Conservation (phyloP, 2,888 invertebrate genomes). For the Prostheceraeus crozeri region DNA sequence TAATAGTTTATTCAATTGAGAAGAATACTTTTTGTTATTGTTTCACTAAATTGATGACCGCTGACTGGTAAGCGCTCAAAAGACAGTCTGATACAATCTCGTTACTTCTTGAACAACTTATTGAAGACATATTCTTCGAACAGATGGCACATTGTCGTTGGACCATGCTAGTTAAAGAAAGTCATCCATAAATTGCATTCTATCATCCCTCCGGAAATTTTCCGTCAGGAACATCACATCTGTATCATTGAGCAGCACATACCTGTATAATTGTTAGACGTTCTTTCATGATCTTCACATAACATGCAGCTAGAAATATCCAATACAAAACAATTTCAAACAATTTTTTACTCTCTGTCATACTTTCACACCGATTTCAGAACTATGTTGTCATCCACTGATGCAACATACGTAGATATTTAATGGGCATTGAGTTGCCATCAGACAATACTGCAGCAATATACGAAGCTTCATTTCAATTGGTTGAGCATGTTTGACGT, state of each 20-base stretch:
- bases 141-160: slow-evolving; percentile 20
- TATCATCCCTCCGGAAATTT: slow-evolving; percentile 22
- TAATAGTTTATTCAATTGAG: slow-evolving; percentile 22
- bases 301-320: no score
- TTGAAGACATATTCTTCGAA: slow-evolving; percentile 24
- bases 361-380: no score
- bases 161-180: slow-evolving; percentile 24
- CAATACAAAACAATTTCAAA: no score
- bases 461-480: no score
- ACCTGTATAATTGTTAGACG: neutral
- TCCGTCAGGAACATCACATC: slow-evolving; percentile 22
- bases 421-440: no score
- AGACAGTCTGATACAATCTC: slow-evolving; percentile 11
- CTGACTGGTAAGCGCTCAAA: slow-evolving; percentile 25
- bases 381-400: no score
- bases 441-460: no score
- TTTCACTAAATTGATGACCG: slow-evolving; percentile 24
- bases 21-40: slow-evolving; percentile 26
- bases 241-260: slow-evolving; percentile 14
- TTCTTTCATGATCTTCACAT: no score
- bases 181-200: neutral
- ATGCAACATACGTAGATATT: no score
- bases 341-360: no score
- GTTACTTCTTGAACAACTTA: slow-evolving; percentile 26
- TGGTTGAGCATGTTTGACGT: no score